A percentile compares a stretch with the other conserved stretches of the same genome.
These are phyloP conservation scores for Manacus vitellinus DNA, from an alignment of 2,113 vertebrate species.

Conservation along the genomic window DNA sequence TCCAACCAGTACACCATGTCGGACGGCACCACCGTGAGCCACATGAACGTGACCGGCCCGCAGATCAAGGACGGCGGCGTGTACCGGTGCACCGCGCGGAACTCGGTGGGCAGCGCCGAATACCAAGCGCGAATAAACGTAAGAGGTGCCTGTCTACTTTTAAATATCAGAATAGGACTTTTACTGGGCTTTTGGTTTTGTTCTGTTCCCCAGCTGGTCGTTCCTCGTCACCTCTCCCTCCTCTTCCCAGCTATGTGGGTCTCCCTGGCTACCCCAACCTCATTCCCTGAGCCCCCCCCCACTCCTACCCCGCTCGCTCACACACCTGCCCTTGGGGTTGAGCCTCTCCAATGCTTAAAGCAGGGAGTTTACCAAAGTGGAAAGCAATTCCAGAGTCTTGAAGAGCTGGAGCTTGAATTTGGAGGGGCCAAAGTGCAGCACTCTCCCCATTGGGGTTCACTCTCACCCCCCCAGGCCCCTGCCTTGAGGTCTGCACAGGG, in stretches of 20 bases:
- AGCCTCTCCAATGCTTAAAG: not conserved
- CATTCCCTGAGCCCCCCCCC: accelerated
- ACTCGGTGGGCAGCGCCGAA: slow-evolving; percentile 99
- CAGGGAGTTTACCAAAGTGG: accelerated
- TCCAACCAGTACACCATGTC: slow-evolving; percentile 96
- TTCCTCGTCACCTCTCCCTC: not conserved
- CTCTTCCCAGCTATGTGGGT: accelerated
- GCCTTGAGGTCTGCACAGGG: not conserved
- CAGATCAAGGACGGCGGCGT: slow-evolving; percentile 98
- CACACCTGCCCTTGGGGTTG: not conserved
- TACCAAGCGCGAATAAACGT: slow-evolving; percentile 99
- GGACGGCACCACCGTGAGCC: slow-evolving; percentile 93
- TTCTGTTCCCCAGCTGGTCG: slow-evolving; percentile 32
- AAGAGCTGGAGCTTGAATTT: not conserved
- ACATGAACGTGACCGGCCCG: slow-evolving; percentile 93
- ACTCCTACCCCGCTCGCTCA: accelerated
- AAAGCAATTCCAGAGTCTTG: not conserved
- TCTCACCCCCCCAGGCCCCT: not conserved
- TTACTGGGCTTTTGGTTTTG: slow-evolving; percentile 64
- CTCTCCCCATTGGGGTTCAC: accelerated
- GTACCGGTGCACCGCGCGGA: slow-evolving; percentile 97
- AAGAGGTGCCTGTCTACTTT: slow-evolving; percentile 99
- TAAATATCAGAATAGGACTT: slow-evolving; percentile 97
- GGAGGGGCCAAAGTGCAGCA: not conserved
- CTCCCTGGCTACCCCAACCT: not conserved